Evolutionary conservation across 1,140 invertebrate species (phyloP).

Genomic region (Belonocnema kinseyi): DNA sequence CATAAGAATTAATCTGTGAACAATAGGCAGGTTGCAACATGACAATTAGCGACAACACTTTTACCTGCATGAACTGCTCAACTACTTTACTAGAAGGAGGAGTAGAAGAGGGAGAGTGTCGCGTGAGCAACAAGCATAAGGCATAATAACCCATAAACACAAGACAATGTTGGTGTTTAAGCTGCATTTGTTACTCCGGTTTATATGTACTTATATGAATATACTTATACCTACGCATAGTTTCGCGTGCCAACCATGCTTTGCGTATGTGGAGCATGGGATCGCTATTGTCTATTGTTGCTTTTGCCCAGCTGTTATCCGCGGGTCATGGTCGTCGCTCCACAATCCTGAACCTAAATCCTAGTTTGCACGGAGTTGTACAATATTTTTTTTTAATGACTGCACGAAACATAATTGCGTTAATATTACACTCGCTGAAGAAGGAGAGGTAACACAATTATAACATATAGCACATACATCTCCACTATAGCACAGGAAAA

Average conservation of each 20-base stretch:
- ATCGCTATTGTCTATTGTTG: slow-evolving; percentile 69
- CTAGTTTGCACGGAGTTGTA: slow-evolving; percentile 52
- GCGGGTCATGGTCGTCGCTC: slow-evolving; percentile 65
- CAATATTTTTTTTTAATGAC: slow-evolving; percentile 40
- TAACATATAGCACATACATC: no score
- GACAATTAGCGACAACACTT: slow-evolving; percentile 70
- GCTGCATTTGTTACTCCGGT: slow-evolving; percentile 9
- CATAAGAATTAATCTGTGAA: slow-evolving; percentile 66
- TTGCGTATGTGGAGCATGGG: slow-evolving; percentile 72
- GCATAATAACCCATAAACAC: not conserved
- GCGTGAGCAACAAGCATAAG: slow-evolving; percentile 45
- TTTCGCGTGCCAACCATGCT: slow-evolving; percentile 59
- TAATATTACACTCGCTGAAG: not conserved
- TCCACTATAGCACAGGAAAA: no score
- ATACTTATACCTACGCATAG: slow-evolving; percentile 33
- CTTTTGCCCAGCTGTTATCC: slow-evolving; percentile 61
- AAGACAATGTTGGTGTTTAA: no score
- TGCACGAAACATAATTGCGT: not conserved
- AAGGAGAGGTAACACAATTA: not conserved
- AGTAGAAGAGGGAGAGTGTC: slow-evolving; percentile 44
- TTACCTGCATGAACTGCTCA: slow-evolving; percentile 46
- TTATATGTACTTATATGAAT: slow-evolving; percentile 4
- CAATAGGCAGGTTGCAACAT: slow-evolving; percentile 63
- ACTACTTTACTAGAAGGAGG: slow-evolving; percentile 9
- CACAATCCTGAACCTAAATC: slow-evolving; percentile 49